Evolutionary conservation across 2,797 vertebrate genomes (phyloP), one percentile per base, ranked within the genome.

Genomic region (Xyrichtys novacula): DNA sequence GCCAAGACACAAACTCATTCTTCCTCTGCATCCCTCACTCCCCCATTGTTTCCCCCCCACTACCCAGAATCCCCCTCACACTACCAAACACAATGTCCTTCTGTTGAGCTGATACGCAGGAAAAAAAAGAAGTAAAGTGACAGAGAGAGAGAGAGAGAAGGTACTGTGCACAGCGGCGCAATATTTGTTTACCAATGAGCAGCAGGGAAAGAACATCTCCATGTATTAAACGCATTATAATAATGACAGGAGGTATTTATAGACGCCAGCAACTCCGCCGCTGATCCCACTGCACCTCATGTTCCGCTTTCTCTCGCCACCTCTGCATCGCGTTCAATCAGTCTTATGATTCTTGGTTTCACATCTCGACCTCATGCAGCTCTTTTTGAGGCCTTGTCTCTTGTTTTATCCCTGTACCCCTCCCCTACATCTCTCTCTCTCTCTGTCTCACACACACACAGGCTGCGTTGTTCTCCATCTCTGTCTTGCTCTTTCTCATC

Each of bases 1-100:
- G 86, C 88, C 91, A 91, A 89, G 77, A 81, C 80, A 84, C 81
- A 89, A 83, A 74, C 64, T 68, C 74, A 26, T 76, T 82, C 76
- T 71, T 57, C 61, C 64, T 54, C 60, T 62, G 53, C n/a, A 53
- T 60, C 56, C 36, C 56, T 58, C 23, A 40, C 58, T 69, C 64
- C 50, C 55, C 49, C 12, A 70, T 47, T 71, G 40, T 84, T 74
- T 79, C 54, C 68, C 72, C 71, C 46, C 19, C 44, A 10, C 19
- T 46, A 52, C 66, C 49, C 55, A 32, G 39, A 54, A 67, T 44
- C 71, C 40, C 40, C 53, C 52, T 46, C 66, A 49, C 63, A 57
- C 54, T 47, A 73, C 53, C 53, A 59, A 69, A 81, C 71, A 84
- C 74, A 86, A 85, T 69, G 79, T 83, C 80, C 72, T 85, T 88